A percentile compares a stretch with the other conserved stretches of the same genome.
Conservation (phyloP, 2,113 vertebrate genomes). For the Tapirus terrestris region DNA sequence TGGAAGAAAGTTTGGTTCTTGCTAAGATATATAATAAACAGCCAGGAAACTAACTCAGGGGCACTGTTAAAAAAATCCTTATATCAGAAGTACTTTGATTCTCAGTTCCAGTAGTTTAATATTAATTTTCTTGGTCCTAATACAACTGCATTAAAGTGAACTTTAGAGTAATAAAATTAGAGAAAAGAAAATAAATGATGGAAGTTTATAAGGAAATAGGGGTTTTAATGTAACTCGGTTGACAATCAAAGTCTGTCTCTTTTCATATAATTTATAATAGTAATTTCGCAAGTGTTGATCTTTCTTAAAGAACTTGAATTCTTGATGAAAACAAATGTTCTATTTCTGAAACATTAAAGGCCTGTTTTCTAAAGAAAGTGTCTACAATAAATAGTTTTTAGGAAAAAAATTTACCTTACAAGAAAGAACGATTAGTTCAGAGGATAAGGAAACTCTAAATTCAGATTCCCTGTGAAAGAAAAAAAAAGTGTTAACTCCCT, state of each 20-base stretch:
- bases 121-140: slow-evolving; percentile 70
- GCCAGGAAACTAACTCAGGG: neutral
- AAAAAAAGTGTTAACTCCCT: neutral
- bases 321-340: slow-evolving; percentile 55
- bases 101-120: slow-evolving; percentile 77
- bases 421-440: neutral
- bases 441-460: slow-evolving; percentile 6
- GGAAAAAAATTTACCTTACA: neutral
- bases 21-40: slow-evolving; percentile 37
- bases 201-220: slow-evolving; percentile 73
- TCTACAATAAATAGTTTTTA: neutral
- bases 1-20: slow-evolving; percentile 57
- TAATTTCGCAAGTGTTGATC: slow-evolving; percentile 71
- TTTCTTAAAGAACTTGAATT: slow-evolving; percentile 61
- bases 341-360: slow-evolving; percentile 53
- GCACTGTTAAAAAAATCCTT: neutral
- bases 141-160: slow-evolving; percentile 66
- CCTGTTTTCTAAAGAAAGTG: slow-evolving; percentile 49
- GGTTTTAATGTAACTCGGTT: slow-evolving; percentile 59
- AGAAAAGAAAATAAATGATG: slow-evolving; percentile 80
- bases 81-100: slow-evolving; percentile 59
- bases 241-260: slow-evolving; percentile 53
- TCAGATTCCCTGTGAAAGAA: neutral
- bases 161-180: slow-evolving; percentile 73
- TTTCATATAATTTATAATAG: slow-evolving; percentile 64